Percentiles rank a stretch among this genome's conserved stretches.
Evolutionary conservation across 2,888 invertebrate species (phyloP).

Genomic region (Lepidochrysops patricia): DNA sequence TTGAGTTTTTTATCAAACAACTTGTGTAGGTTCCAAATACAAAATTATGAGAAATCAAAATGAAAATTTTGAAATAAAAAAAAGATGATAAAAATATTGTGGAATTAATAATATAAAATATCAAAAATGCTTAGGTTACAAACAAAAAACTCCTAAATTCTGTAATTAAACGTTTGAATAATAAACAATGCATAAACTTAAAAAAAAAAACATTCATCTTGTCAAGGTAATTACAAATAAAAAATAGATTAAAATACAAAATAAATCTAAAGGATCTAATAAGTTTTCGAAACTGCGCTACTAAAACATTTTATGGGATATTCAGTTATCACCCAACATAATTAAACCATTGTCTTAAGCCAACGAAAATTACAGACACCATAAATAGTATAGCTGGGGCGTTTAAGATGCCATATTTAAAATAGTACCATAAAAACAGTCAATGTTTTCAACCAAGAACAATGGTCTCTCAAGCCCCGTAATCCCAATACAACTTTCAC

Average conservation of each 20-base stretch:
- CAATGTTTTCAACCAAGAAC: constrained; percentile 38
- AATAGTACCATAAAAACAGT: constrained; percentile 63
- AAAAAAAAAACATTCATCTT: neutral
- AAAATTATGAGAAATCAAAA: no score
- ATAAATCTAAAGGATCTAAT: constrained; percentile 25
- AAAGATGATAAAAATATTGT: neutral
- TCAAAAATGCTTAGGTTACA: neutral
- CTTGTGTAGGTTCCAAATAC: no score
- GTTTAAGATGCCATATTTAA: constrained; percentile 64
- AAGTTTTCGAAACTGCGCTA: constrained; percentile 38
- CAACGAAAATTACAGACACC: constrained; percentile 56
- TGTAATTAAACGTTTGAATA: neutral
- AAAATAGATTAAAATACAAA: neutral
- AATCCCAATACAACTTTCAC: neutral
- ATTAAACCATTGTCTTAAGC: constrained; percentile 67
- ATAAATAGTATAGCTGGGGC: constrained; percentile 52
- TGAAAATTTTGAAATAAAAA: no score
- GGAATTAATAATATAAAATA: neutral
- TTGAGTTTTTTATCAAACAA: no score
- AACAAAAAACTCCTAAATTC: neutral
- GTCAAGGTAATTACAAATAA: constrained; percentile 2
- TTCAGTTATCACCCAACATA: constrained; percentile 62
- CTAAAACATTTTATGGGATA: constrained; percentile 50
- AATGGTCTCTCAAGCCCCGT: constrained; percentile 22
- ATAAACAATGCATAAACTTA: neutral